Conservation (phyloP, 2,797 vertebrate genomes). For the Pteropus rufus region DNA sequence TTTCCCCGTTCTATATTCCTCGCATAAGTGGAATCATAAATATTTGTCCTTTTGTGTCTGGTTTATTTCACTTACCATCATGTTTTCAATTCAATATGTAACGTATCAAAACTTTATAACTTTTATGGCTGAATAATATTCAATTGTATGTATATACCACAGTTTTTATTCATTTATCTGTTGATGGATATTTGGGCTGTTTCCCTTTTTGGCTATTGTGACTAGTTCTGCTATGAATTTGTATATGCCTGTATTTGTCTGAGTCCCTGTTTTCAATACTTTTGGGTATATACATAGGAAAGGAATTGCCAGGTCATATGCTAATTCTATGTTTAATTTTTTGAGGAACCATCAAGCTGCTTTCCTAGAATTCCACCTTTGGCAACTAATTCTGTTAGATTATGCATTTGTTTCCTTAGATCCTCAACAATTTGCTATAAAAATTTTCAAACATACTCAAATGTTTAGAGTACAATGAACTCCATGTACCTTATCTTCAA, state of each 20-base stretch:
- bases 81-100: not conserved
- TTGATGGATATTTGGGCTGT: not conserved
- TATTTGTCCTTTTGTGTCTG: not conserved
- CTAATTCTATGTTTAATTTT: not conserved
- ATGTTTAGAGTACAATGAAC: not conserved
- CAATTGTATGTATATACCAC: not conserved
- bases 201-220: not conserved
- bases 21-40: not conserved
- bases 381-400: not conserved
- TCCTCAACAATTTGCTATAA: not conserved
- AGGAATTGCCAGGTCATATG: not conserved
- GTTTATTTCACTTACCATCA: not conserved
- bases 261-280: not conserved
- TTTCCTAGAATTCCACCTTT: not conserved
- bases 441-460: not conserved
- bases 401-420: not conserved
- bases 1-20: not conserved
- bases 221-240: not conserved
- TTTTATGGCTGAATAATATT: not conserved
- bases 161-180: not conserved
- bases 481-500: accelerated
- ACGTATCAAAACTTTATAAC: not conserved
- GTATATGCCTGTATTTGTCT: not conserved
- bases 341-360: not conserved
- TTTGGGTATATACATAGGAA: not conserved